Evolutionary conservation across 92 coral and sea anemone genomes (phyloP).

Genomic region (Chrysogorgia sp.): DNA sequence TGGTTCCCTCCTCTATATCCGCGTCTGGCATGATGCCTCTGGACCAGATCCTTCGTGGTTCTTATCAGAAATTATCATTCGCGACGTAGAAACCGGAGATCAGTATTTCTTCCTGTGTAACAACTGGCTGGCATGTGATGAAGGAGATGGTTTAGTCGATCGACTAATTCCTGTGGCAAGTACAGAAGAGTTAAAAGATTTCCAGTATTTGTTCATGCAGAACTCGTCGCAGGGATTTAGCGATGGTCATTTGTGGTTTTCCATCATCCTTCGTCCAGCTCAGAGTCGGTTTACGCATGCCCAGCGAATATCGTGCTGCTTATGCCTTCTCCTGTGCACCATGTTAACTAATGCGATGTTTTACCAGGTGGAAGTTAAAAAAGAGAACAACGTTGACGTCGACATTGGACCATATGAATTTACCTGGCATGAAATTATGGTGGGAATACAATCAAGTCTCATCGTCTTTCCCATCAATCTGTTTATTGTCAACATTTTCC

Average conservation of each 20-base stretch:
- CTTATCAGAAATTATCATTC: slow-evolving; percentile 71
- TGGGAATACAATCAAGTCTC: slow-evolving; percentile 87
- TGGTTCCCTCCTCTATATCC: slow-evolving; percentile 78
- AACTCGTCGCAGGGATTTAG: slow-evolving; percentile 86
- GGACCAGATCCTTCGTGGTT: slow-evolving; percentile 87
- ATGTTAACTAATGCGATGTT: slow-evolving; percentile 93
- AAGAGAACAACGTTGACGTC: slow-evolving; percentile 68
- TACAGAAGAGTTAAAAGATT: slow-evolving; percentile 88
- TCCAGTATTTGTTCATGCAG: slow-evolving; percentile 80
- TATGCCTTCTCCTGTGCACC: slow-evolving; percentile 80
- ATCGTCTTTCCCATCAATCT: slow-evolving; percentile 94
- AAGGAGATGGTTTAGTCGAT: slow-evolving; percentile 98
- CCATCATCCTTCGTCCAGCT: slow-evolving; percentile 93
- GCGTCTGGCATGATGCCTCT: slow-evolving; percentile 95
- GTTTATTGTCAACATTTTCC: slow-evolving; percentile 77
- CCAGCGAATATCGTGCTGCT: slow-evolving; percentile 93
- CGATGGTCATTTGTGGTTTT: slow-evolving; percentile 96
- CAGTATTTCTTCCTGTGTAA: slow-evolving; percentile 83
- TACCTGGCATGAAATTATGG: slow-evolving; percentile 80
- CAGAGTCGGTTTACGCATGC: slow-evolving; percentile 92
- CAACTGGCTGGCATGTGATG: slow-evolving; percentile 98
- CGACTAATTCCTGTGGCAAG: slow-evolving; percentile 88
- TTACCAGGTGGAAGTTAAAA: slow-evolving; percentile 59
- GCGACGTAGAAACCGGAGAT: slow-evolving; percentile 82
- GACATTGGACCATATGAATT: slow-evolving; percentile 79